phyloP scores from a whole-genome alignment of 2,797 vertebrate species.

The Paedocypris micromegethes region DNA sequence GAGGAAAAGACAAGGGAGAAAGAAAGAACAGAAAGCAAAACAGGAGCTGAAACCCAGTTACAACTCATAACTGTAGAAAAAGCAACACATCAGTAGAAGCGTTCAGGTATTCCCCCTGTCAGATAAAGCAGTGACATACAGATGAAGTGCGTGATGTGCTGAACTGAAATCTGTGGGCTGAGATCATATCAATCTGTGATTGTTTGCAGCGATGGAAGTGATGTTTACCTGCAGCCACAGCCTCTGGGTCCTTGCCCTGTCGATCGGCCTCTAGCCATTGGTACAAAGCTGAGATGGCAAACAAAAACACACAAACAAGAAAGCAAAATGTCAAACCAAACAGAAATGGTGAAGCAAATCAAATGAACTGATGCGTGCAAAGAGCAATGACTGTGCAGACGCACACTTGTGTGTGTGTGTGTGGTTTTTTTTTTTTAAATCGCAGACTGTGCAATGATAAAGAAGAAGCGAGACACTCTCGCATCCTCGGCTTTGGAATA shows the following conservation, averaged over 20 bases:
- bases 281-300: conserved; percentile 85
- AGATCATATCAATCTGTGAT: too few relatives aligned
- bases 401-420: conserved; percentile 8
- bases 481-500: conserved; percentile 2
- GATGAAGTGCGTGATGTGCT: too few relatives aligned
- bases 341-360: conserved; percentile 44
- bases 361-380: conserved; percentile 11
- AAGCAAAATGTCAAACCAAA: conserved; percentile 51
- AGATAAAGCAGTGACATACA: too few relatives aligned
- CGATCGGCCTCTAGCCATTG: conserved; percentile 91
- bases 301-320: conserved; percentile 71
- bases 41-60: background rate
- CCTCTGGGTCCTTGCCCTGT: conserved; percentile 80
- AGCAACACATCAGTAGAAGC: too few relatives aligned
- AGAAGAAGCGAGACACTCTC: background rate
- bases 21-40: background rate
- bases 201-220: conserved; percentile 25
- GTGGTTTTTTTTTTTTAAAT: conserved; percentile 1
- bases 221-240: conserved; percentile 83
- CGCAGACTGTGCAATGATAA: background rate
- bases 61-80: too few relatives aligned
- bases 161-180: too few relatives aligned
- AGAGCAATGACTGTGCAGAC: conserved; percentile 5
- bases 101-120: too few relatives aligned
- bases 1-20: background rate